Conservation (phyloP, 2,113 vertebrate genomes). For the Junco hyemalis region DNA sequence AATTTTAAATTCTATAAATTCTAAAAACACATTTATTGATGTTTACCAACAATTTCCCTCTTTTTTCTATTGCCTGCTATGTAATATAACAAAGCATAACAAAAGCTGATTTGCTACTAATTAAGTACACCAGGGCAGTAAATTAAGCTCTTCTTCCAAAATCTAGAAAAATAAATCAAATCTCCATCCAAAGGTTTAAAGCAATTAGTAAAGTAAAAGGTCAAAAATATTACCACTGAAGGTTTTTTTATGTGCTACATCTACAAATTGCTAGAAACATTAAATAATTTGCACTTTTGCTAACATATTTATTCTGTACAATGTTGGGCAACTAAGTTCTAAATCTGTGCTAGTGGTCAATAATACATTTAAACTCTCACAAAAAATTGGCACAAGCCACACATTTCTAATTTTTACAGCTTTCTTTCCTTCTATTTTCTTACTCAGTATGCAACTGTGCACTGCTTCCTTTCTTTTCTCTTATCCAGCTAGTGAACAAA, state of each 20-base stretch:
- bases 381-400: not conserved
- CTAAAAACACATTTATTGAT: slow-evolving; percentile 28
- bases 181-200: not conserved
- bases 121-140: not conserved
- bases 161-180: not conserved
- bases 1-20: not conserved
- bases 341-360: not conserved
- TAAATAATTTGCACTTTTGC: not conserved
- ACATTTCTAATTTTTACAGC: not conserved
- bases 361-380: not conserved
- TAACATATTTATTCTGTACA: not conserved
- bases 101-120: slow-evolving; percentile 2
- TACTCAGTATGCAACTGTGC: not conserved
- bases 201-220: not conserved
- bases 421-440: not conserved
- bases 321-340: not conserved
- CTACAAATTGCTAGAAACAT: not conserved
- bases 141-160: not conserved
- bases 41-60: slow-evolving; percentile 7
- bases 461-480: not conserved
- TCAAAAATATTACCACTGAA: not conserved
- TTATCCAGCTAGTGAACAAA: not conserved
- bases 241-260: not conserved
- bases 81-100: slow-evolving; percentile 34
- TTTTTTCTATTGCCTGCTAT: not conserved